A percentile compares a stretch with the other conserved stretches of the same genome.
Evolutionary conservation across 2,888 invertebrate genomes (phyloP).

Genomic region (Drosophila formosana): DNA sequence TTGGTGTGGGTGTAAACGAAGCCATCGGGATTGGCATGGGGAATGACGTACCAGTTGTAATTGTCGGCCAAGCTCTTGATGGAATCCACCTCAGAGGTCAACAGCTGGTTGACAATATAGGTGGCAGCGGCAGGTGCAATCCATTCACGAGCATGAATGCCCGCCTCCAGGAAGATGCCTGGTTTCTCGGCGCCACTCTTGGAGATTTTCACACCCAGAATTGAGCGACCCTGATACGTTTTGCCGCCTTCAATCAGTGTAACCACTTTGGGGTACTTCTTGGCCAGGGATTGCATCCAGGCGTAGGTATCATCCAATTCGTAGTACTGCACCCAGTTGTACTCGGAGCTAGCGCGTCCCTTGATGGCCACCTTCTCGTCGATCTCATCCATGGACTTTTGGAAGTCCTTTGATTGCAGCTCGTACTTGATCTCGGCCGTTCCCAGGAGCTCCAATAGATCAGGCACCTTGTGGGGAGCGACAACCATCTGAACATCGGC

Average conservation of each 20-base stretch:
- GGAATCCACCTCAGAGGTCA: slow-evolving; percentile 86
- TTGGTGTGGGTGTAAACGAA: slow-evolving; percentile 88
- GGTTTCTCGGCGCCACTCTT: slow-evolving; percentile 86
- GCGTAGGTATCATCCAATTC: slow-evolving; percentile 86
- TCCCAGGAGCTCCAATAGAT: slow-evolving; percentile 73
- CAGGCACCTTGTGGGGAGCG: slow-evolving; percentile 81
- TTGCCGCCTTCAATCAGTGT: slow-evolving; percentile 86
- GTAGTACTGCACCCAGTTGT: slow-evolving; percentile 82
- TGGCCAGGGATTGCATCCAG: slow-evolving; percentile 86
- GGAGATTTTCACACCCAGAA: slow-evolving; percentile 87
- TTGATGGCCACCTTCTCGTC: slow-evolving; percentile 63
- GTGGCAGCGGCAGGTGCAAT: slow-evolving; percentile 88
- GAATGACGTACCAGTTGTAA: slow-evolving; percentile 91
- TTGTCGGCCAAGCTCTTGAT: slow-evolving; percentile 86
- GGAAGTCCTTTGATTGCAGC: slow-evolving; percentile 84
- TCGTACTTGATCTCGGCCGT: slow-evolving; percentile 85
- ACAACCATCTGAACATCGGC: slow-evolving; percentile 86
- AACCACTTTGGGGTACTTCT: slow-evolving; percentile 85
- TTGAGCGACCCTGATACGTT: slow-evolving; percentile 87
- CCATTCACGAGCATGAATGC: slow-evolving; percentile 92
- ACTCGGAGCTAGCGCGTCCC: slow-evolving; percentile 50
- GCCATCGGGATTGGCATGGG: slow-evolving; percentile 92
- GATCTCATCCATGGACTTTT: slow-evolving; percentile 77
- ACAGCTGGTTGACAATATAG: slow-evolving; percentile 88
- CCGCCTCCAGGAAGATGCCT: slow-evolving; percentile 87